phyloP scores from a whole-genome alignment of 2,113 vertebrate genomes.

The Callocephalon fimbriatum region DNA sequence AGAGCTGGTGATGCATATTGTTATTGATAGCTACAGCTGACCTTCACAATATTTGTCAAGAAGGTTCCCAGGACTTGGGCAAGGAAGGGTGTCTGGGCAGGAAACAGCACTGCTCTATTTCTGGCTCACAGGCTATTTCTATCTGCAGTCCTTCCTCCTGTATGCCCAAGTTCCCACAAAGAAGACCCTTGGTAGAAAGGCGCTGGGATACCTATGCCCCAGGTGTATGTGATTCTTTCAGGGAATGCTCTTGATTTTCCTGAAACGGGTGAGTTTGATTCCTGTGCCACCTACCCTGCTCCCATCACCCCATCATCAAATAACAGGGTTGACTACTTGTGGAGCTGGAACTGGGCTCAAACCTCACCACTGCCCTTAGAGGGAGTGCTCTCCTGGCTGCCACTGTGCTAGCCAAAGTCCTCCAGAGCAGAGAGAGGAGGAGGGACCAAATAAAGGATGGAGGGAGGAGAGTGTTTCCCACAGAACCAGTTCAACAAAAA shows the following conservation, averaged over 20 bases:
- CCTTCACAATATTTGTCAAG: background rate
- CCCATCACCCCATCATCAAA: background rate
- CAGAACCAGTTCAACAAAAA: background rate
- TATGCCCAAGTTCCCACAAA: background rate
- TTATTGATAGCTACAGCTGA: background rate
- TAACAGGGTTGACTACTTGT: accelerated
- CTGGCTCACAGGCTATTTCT: background rate
- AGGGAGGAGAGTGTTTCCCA: background rate
- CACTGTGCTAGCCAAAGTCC: background rate
- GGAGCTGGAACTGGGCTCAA: background rate
- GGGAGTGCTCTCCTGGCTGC: background rate
- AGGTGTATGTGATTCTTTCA: background rate
- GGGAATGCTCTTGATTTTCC: background rate
- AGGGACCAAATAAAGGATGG: background rate
- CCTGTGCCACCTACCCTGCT: background rate
- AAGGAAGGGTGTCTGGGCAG: background rate
- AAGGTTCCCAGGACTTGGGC: background rate
- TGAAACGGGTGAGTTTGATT: background rate
- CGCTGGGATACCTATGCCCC: background rate
- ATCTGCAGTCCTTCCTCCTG: background rate
- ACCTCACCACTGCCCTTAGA: background rate
- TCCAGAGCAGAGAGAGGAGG: background rate
- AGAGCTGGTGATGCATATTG: background rate
- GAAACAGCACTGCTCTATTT: background rate
- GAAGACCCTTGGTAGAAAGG: background rate